Evolutionary conservation across 2,888 invertebrate genomes (phyloP), one percentile per base, ranked within the genome.

Genomic region (Synergus umbraculus): DNA sequence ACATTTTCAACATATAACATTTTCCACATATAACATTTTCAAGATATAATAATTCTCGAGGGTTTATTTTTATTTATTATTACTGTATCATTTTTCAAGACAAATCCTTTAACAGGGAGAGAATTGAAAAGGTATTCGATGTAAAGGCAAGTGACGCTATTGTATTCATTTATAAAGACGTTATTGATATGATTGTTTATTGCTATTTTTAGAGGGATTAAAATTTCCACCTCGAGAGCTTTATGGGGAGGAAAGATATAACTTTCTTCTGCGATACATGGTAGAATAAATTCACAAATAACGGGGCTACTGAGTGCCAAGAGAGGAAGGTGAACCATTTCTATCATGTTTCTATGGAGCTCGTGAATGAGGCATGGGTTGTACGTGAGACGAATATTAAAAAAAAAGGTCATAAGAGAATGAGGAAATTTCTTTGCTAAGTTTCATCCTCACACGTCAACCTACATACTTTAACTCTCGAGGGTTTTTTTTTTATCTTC

Each of bases 381-480:
- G 78, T 76, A 83, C 85, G 83, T 85, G 84, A 83, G 81, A 77
- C 79, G 84, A 85, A 84, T 85, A 84, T 85, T 84, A 80, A 82
- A 82, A 78, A 46, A 44, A n/a, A 43, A 78, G 76, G 76, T 67
- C 46, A 69, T 60, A 73, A 76, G 41, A 49, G 64, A 76, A 77
- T 67, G 66, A 79, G 78, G 76, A 69, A 78, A 73, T 73, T 73
- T 54, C 73, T 54, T 73, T 73, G 49, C 41, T 58, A 58, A 37
- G 54, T 54, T 73, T 58, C 73, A 73, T 73, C 41, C n/a, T 73
- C 73, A 73, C 73, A 5, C 54, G 29, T 49, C 73, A 58, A 37
- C 54, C 18, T 58, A 4, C 29, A 29, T 29, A 3, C 10, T 37
- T 58, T 41, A 54, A 73, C 54, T 37, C 54, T 54, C 69, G 29